Evolutionary conservation across 2,797 vertebrate genomes (phyloP).

Genomic region (Harpagifer antarcticus): DNA sequence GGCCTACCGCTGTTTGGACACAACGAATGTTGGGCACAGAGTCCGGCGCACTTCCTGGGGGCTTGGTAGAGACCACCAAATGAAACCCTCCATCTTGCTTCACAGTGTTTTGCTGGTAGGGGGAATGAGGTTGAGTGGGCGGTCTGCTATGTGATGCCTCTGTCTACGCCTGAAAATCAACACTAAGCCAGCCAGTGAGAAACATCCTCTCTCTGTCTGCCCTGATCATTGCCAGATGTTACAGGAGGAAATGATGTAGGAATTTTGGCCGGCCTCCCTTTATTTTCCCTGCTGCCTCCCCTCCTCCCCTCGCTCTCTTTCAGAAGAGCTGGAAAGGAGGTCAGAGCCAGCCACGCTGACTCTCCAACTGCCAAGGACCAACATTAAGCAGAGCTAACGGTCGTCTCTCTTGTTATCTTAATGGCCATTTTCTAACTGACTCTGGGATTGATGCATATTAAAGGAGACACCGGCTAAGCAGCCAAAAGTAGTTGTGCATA

Average conservation of each 20-base stretch:
- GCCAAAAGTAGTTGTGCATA: constrained; percentile 23
- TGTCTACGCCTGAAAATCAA: constrained; percentile 51
- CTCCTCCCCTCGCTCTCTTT: constrained; percentile 54
- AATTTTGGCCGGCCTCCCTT: constrained; percentile 77
- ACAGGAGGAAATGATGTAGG: constrained; percentile 82
- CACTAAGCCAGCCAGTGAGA: constrained; percentile 54
- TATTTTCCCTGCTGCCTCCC: constrained; percentile 65
- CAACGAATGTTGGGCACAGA: too few relatives aligned
- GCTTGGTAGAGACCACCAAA: not conserved
- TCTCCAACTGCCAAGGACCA: constrained; percentile 57
- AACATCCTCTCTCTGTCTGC: constrained; percentile 54
- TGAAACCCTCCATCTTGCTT: constrained; percentile 39
- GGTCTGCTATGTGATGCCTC: constrained; percentile 53
- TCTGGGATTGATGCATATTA: not conserved
- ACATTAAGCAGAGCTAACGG: constrained; percentile 43
- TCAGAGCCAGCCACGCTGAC: constrained; percentile 67
- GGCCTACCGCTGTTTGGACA: too few relatives aligned
- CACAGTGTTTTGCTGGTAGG: constrained; percentile 45
- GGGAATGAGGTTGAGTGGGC: constrained; percentile 54
- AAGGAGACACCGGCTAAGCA: constrained; percentile 5
- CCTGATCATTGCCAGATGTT: constrained; percentile 84
- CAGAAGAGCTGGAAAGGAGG: constrained; percentile 77
- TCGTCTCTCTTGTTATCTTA: not conserved
- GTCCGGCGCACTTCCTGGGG: too few relatives aligned
- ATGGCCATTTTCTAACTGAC: constrained; percentile 3